A percentile compares a stretch with the other conserved stretches of the same genome.
phyloP scores from a whole-genome alignment of 2,113 vertebrate species.

The Neolamprologus variostigma region DNA sequence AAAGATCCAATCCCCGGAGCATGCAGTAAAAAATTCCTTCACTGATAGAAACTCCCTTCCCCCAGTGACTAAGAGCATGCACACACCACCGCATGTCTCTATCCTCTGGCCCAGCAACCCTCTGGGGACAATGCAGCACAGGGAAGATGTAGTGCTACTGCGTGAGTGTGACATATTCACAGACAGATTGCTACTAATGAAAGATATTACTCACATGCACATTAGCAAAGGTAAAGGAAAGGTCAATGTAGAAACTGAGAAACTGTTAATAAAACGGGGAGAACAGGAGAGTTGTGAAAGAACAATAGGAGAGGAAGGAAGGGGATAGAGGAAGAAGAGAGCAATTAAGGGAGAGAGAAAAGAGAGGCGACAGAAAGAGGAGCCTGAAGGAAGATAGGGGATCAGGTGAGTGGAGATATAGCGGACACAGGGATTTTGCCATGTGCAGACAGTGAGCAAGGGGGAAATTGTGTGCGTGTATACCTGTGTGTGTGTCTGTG shows the following conservation, averaged over 20 bases:
- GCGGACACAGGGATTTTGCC: slow-evolving; percentile 15
- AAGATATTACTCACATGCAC: slow-evolving; percentile 53
- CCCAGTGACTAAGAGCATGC: slow-evolving; percentile 12
- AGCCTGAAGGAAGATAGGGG: neutral
- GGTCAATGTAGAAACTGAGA: slow-evolving; percentile 38
- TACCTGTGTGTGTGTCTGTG: neutral
- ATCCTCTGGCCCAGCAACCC: slow-evolving; percentile 35
- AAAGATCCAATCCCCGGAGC: slow-evolving; percentile 41
- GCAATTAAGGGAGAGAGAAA: neutral
- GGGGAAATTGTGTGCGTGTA: neutral
- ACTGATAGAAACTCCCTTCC: slow-evolving; percentile 56
- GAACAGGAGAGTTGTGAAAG: neutral
- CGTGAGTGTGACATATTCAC: slow-evolving; percentile 44
- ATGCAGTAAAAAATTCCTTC: slow-evolving; percentile 53
- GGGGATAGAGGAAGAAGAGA: neutral
- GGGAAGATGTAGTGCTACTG: neutral
- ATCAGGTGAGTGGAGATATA: slow-evolving; percentile 9
- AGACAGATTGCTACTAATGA: slow-evolving; percentile 60
- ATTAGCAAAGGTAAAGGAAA: slow-evolving; percentile 51
- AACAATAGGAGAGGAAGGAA: neutral
- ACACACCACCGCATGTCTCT: slow-evolving; percentile 34
- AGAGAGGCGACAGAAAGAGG: neutral
- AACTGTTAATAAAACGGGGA: neutral
- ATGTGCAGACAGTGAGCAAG: slow-evolving; percentile 6
- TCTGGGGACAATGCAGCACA: slow-evolving; percentile 44